Evolutionary conservation across 2,888 invertebrate genomes (phyloP).

Genomic region (Polylopha cassiicola): DNA sequence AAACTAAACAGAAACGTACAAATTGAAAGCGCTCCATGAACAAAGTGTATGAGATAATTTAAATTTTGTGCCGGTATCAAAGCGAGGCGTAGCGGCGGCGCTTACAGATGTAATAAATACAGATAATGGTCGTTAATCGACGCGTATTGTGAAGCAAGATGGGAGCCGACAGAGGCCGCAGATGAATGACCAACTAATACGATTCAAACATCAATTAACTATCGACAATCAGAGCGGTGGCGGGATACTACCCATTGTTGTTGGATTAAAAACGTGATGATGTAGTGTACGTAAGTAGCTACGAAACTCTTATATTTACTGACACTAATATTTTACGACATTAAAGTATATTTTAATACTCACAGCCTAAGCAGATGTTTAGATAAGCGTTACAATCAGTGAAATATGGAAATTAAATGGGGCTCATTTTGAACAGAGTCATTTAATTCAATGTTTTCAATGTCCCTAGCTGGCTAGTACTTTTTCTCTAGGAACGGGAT

Average conservation of each 20-base stretch:
- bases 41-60: slow-evolving; percentile 15
- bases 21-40: slow-evolving; percentile 4
- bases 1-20: slow-evolving; percentile 9
- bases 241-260: slow-evolving; percentile 31
- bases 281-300: slow-evolving; percentile 15
- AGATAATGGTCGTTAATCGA: slow-evolving; percentile 60
- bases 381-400: too few relatives aligned
- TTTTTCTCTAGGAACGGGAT: too few relatives aligned
- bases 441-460: too few relatives aligned
- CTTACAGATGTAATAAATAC: slow-evolving; percentile 56
- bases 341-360: slow-evolving; percentile 10
- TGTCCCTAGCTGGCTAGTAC: too few relatives aligned
- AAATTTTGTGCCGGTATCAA: slow-evolving; percentile 2
- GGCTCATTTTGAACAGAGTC: too few relatives aligned
- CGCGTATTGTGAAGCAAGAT: slow-evolving; percentile 43
- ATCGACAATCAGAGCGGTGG: slow-evolving; percentile 36
- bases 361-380: slow-evolving; percentile 10
- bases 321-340: slow-evolving; percentile 4
- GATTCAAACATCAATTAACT: slow-evolving; percentile 33
- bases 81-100: slow-evolving; percentile 14
- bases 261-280: slow-evolving; percentile 33
- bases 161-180: slow-evolving; percentile 40
- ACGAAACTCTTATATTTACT: slow-evolving; percentile 3
- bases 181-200: slow-evolving; percentile 57
- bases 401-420: too few relatives aligned